Conservation (phyloP, 1,140 invertebrate species). For the Cataglyphis hispanica region DNA sequence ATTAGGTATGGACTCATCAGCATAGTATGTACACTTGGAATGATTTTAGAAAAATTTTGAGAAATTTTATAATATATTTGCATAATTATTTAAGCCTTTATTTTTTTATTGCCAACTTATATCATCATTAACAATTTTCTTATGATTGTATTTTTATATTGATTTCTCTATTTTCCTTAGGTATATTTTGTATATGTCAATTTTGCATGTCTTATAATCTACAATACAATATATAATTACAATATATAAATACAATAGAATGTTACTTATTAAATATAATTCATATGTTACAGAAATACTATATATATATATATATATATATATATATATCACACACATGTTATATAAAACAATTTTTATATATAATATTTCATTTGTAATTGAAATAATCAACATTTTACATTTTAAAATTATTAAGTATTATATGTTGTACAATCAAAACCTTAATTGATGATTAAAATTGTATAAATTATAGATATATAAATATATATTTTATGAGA, state of each 20-base stretch:
- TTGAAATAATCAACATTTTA: background rate
- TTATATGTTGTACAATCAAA: background rate
- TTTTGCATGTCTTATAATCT: background rate
- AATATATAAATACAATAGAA: background rate
- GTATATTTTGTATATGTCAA: too few relatives aligned
- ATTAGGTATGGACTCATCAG: slow-evolving; percentile 28
- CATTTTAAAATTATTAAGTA: background rate
- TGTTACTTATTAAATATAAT: slow-evolving; percentile 14
- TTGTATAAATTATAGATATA: background rate
- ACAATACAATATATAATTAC: too few relatives aligned
- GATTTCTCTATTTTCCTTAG: background rate
- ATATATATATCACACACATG: too few relatives aligned
- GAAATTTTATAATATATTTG: slow-evolving; percentile 20
- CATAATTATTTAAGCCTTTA: background rate
- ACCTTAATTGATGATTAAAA: slow-evolving; percentile 1
- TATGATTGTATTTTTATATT: background rate
- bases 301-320: background rate
- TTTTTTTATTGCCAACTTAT: background rate
- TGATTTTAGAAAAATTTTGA: too few relatives aligned
- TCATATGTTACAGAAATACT: slow-evolving; percentile 10
- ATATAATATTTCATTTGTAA: too few relatives aligned
- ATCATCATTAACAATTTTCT: slow-evolving; percentile 6
- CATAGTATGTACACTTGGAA: background rate
- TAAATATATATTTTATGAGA: background rate
- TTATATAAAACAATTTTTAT: background rate